Percentiles rank a stretch among this genome's conserved stretches.
phyloP scores from a whole-genome alignment of 2,113 vertebrate genomes.

The Anthoscopus minutus region DNA sequence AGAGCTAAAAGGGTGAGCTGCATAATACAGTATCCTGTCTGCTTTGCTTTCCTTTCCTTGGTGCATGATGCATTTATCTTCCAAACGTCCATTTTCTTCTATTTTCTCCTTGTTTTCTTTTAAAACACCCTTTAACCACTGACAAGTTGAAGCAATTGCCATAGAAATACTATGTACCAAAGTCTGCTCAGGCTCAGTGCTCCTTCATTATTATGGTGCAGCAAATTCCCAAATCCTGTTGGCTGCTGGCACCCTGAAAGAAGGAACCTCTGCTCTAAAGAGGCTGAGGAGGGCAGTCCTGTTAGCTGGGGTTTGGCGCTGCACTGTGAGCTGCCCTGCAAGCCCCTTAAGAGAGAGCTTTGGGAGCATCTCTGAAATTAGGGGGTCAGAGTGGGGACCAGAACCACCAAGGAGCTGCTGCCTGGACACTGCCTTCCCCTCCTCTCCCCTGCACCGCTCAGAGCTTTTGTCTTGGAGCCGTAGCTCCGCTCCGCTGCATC shows the following conservation, averaged over 20 bases:
- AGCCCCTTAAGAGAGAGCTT: neutral
- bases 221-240: neutral
- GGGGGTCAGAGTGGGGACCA: neutral
- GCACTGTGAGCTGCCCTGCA: neutral
- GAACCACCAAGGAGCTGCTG: slow-evolving; percentile 7
- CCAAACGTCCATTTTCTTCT: neutral
- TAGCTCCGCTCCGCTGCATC: neutral
- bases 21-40: neutral
- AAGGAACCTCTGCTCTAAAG: neutral
- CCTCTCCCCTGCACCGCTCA: neutral
- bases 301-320: neutral
- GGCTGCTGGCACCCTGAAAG: neutral
- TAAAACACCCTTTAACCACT: neutral
- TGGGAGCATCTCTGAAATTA: neutral
- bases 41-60: neutral
- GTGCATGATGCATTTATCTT: neutral
- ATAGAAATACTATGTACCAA: neutral
- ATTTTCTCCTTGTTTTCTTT: neutral
- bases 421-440: neutral
- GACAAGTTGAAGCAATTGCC: neutral
- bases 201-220: neutral
- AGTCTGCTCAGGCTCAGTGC: neutral
- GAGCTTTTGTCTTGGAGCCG: neutral
- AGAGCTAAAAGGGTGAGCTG: neutral
- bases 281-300: neutral